Evolutionary conservation across 2,888 invertebrate genomes (phyloP).

Genomic region (Nemapogon koenigi): DNA sequence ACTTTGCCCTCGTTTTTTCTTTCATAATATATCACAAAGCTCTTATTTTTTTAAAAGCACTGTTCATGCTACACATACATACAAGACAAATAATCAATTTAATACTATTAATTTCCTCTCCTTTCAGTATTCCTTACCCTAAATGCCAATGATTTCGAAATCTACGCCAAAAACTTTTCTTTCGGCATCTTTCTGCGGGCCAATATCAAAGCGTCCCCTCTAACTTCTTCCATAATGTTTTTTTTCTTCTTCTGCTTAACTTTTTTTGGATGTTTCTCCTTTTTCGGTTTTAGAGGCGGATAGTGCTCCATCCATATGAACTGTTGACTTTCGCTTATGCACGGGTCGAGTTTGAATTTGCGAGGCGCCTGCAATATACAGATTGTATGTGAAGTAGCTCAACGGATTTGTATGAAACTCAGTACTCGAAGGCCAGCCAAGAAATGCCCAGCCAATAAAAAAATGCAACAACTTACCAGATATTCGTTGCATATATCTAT

Average conservation of each 20-base stretch:
- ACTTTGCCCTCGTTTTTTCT: too few relatives aligned
- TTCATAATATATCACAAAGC: too few relatives aligned
- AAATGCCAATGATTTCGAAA: too few relatives aligned
- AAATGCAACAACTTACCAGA: conserved; percentile 23
- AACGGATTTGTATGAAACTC: too few relatives aligned
- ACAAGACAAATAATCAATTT: too few relatives aligned
- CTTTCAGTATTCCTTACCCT: too few relatives aligned
- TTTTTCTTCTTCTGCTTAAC: conserved; percentile 10
- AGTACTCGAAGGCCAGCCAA: too few relatives aligned
- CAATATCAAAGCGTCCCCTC: conserved; percentile 29
- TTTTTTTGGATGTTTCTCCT: not conserved
- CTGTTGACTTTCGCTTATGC: conserved; percentile 26
- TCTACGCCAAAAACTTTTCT: conserved; percentile 30
- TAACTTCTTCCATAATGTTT: conserved; percentile 14
- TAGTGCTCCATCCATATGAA: conserved; percentile 37
- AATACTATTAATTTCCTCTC: too few relatives aligned
- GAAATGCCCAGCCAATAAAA: too few relatives aligned
- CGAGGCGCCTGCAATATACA: conserved; percentile 29
- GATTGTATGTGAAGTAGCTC: too few relatives aligned
- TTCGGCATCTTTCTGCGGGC: conserved; percentile 31
- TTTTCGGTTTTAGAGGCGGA: conserved; percentile 11
- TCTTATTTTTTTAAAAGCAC: too few relatives aligned
- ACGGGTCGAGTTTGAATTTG: conserved; percentile 28
- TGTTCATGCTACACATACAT: too few relatives aligned
- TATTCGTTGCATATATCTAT: conserved; percentile 28